These are phyloP conservation scores for Elegia similella DNA, from an alignment of 2,888 invertebrate species.

Conservation along the genomic window DNA sequence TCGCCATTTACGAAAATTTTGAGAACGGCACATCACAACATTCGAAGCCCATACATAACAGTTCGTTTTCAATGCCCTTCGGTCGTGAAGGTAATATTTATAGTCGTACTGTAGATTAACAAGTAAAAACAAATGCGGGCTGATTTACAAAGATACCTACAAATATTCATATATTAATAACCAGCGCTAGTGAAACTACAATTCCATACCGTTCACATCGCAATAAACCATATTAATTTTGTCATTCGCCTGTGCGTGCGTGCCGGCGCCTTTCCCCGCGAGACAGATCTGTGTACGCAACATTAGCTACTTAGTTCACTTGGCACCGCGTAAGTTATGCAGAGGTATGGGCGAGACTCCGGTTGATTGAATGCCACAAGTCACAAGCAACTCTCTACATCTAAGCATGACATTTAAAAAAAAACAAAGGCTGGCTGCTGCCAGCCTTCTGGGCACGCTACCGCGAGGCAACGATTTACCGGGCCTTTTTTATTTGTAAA, in stretches of 20 bases:
- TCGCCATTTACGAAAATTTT: no score
- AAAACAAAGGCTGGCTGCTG: no score
- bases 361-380: not conserved
- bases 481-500: no score
- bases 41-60: not conserved
- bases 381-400: not conserved
- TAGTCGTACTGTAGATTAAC: not conserved
- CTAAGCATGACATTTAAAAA: no score
- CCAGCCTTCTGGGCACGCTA: no score
- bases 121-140: not conserved
- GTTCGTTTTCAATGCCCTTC: not conserved
- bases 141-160: not conserved
- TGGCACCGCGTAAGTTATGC: conserved; percentile 6
- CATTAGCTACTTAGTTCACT: conserved; percentile 8
- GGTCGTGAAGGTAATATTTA: no score
- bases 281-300: conserved; percentile 5
- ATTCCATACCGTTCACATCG: conserved; percentile 1
- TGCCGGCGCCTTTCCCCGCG: conserved; percentile 5
- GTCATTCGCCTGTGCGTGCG: conserved; percentile 7
- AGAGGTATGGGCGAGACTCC: not conserved
- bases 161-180: not conserved
- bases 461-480: no score
- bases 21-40: not conserved
- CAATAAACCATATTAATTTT: conserved; percentile 11
- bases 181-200: conserved; percentile 5